Percentiles rank a stretch among this genome's conserved stretches.
These are phyloP conservation scores for Ambastaia sidthimunki DNA, from an alignment of 2,797 vertebrate genomes.

Conservation along the genomic window DNA sequence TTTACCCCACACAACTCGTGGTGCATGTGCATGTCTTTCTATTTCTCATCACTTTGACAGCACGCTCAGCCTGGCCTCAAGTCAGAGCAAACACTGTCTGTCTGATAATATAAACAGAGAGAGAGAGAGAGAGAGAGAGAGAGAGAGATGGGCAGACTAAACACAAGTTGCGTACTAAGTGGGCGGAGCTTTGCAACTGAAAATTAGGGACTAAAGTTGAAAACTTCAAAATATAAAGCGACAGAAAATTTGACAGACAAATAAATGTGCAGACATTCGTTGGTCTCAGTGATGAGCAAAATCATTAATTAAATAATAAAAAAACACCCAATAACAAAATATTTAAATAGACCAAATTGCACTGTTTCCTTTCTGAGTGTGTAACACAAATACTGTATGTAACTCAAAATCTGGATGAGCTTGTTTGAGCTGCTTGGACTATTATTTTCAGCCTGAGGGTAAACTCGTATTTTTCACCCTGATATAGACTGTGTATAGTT, in stretches of 20 bases:
- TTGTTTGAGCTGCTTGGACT: background rate
- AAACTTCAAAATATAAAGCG: background rate
- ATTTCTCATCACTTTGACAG: slow-evolving; percentile 1
- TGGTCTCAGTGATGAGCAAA: background rate
- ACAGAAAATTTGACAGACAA: background rate
- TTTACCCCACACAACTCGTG: background rate
- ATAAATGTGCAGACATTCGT: background rate
- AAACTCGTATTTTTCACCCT: background rate
- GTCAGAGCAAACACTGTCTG: slow-evolving; percentile 9
- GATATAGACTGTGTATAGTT: background rate
- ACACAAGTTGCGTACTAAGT: background rate
- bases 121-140: slow-evolving; percentile 11
- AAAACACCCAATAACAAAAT: background rate
- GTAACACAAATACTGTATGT: background rate
- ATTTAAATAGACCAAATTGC: background rate
- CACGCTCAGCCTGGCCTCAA: slow-evolving; percentile 38
- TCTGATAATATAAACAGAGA: background rate
- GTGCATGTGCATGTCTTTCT: background rate
- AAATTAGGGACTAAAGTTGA: background rate
- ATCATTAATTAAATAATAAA: too few species aligned
- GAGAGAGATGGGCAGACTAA: background rate
- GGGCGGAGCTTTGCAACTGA: slow-evolving; percentile 3
- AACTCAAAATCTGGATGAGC: background rate
- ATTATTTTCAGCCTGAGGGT: background rate
- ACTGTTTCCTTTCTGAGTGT: background rate